phyloP scores from a whole-genome alignment of 2,113 vertebrate species.

The Oreochromis tanganicae region DNA sequence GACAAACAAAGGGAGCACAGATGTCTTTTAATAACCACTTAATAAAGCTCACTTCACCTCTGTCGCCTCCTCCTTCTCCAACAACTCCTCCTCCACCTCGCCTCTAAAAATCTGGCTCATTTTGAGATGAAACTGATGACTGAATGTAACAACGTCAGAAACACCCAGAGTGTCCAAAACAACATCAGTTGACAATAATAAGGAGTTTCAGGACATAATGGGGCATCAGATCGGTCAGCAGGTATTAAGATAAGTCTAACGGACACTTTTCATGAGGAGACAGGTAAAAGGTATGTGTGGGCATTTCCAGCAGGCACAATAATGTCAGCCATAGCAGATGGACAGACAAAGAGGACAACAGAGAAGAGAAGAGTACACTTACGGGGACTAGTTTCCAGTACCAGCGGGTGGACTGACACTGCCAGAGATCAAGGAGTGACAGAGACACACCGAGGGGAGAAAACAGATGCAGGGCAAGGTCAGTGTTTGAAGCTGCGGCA shows the following conservation, averaged over 20 bases:
- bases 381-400: constrained; percentile 79
- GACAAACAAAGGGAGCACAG: neutral
- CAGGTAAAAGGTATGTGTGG: neutral
- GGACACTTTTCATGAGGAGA: neutral
- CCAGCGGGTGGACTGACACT: constrained; percentile 72
- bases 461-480: constrained; percentile 16
- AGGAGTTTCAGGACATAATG: neutral
- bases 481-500: constrained; percentile 21
- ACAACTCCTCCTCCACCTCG: neutral
- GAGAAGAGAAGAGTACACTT: constrained; percentile 47
- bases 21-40: neutral
- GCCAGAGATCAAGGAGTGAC: constrained; percentile 28
- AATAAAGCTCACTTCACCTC: neutral
- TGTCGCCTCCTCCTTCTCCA: constrained; percentile 11
- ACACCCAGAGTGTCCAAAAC: neutral
- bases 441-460: neutral
- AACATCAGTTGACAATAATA: neutral
- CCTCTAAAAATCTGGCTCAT: neutral
- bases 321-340: constrained; percentile 29
- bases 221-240: neutral
- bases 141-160: neutral
- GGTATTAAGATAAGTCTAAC: neutral
- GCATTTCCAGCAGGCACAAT: constrained; percentile 34
- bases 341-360: constrained; percentile 1
- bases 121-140: constrained; percentile 25